Base-by-base conservation (phyloP, 2,888 invertebrate species). In the Leptinotarsa juncta region DNA sequence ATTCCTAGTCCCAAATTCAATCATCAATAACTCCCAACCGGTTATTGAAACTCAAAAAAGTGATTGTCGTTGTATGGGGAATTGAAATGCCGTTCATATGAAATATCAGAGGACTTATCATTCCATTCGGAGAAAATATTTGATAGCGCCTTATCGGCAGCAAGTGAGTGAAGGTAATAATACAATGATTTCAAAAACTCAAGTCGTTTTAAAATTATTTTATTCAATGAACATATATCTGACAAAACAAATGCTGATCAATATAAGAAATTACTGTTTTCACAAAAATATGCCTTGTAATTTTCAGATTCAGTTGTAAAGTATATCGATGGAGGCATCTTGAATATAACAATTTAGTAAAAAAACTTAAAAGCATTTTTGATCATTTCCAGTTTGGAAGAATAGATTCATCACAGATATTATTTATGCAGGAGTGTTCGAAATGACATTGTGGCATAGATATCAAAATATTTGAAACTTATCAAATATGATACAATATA, bases 391-490 rank as follows among this genome's bases (percentile, higher is more conserved):
- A 62, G 62, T 42, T 32, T 62, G 62, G 62, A 62, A 62, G 62
- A 62, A 62, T 62, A 32, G 5, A 62, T 62, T 26, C 62, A 62
- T 62, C 62, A 62, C 62, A 62, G 62, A 42, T 42, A 18, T 62
- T 42, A 62, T 10, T 7, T 32, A 62, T n/a, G 42, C 32, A 15
- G 5, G 62, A n/a, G 7, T 32, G 32, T n/a, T 62, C 26, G 14
- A 62, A 62, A n/a, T 62, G 14, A 16, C 18, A 42, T 16, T 62
- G 62, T n/a, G 15, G 32, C 62, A 42, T 62, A 18, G 42, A 42
- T 32, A 23, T 57, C 20, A 42, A 62, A 62, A 32, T 62, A 32
- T 16, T 32, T n/a, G 32, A 62, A 26, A 42, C n/a, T 62, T 32
- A 57, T 15, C 14, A 57, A 23, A 57, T 23, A 4, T 20, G 7